A percentile compares a stretch with the other conserved stretches of the same genome.
phyloP scores from a whole-genome alignment of 2,113 vertebrate species.

The Balaeniceps rex region DNA sequence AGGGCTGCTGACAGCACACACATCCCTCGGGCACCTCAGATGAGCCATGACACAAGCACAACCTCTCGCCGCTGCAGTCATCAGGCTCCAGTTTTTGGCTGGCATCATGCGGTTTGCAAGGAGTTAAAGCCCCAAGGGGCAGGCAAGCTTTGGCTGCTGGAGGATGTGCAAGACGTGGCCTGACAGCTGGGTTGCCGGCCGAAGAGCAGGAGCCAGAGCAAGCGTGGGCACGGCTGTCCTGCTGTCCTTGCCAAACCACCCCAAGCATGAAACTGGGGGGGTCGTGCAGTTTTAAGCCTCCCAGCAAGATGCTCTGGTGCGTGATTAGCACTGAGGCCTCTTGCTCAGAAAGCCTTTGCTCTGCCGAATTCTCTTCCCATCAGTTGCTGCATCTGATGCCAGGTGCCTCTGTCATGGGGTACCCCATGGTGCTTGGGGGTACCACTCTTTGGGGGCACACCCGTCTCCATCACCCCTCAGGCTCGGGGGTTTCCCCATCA shows the following conservation, averaged over 20 bases:
- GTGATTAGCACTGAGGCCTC: background rate
- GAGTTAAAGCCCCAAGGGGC: background rate
- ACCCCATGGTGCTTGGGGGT: background rate
- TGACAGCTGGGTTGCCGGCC: background rate
- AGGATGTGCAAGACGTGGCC: background rate
- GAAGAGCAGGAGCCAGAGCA: background rate
- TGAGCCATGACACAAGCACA: background rate
- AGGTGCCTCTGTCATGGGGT: background rate
- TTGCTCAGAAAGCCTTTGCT: background rate
- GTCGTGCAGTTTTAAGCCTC: background rate
- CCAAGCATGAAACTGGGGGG: background rate
- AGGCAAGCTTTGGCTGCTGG: background rate
- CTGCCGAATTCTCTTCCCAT: background rate
- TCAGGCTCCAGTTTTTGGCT: background rate
- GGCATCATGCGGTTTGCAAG: background rate
- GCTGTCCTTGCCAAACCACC: background rate
- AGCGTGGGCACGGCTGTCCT: background rate
- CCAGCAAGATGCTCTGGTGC: background rate
- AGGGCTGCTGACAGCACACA: background rate
- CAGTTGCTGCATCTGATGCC: accelerated
- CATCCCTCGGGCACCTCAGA: background rate
- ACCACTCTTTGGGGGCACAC: background rate
- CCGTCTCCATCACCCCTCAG: background rate
- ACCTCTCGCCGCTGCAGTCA: background rate
- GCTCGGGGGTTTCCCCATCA: background rate